Conservation (phyloP, 2,888 invertebrate genomes). For the Orthosia gothica region DNA sequence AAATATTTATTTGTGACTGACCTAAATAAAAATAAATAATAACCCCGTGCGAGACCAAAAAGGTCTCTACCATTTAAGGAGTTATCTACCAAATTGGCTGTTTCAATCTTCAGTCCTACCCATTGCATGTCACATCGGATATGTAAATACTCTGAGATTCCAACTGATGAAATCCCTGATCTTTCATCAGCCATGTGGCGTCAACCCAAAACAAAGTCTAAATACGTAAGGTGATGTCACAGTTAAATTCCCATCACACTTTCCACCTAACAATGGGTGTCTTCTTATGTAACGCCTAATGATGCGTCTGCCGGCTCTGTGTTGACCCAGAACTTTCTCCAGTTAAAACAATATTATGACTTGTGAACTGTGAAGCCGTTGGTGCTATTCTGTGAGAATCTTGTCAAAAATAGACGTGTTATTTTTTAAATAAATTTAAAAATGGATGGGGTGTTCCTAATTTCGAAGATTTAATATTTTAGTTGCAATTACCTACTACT, state of each 20-base stretch:
- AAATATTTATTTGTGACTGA: too few relatives aligned
- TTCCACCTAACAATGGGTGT: slow-evolving; percentile 59
- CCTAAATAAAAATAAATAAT: too few relatives aligned
- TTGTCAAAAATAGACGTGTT: background rate
- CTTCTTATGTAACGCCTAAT: slow-evolving; percentile 58
- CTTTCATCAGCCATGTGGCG: slow-evolving; percentile 50
- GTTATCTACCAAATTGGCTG: background rate
- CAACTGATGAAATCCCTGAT: slow-evolving; percentile 33
- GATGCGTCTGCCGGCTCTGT: slow-evolving; percentile 51
- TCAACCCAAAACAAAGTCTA: slow-evolving; percentile 39
- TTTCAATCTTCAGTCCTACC: background rate
- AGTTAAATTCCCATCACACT: slow-evolving; percentile 51
- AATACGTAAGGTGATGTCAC: slow-evolving; percentile 62
- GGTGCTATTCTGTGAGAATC: background rate
- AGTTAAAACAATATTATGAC: slow-evolving; percentile 2
- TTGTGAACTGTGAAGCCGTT: background rate
- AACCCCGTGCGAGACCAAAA: too few relatives aligned
- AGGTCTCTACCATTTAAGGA: background rate
- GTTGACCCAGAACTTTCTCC: slow-evolving; percentile 74
- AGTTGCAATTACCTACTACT: too few relatives aligned
- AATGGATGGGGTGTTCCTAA: too few relatives aligned
- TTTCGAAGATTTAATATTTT: too few relatives aligned
- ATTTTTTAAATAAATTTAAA: too few relatives aligned
- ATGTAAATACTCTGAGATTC: slow-evolving; percentile 26
- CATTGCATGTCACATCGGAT: slow-evolving; percentile 5